Conservation (phyloP, 2,888 invertebrate species). For the Epinotia ramella region DNA sequence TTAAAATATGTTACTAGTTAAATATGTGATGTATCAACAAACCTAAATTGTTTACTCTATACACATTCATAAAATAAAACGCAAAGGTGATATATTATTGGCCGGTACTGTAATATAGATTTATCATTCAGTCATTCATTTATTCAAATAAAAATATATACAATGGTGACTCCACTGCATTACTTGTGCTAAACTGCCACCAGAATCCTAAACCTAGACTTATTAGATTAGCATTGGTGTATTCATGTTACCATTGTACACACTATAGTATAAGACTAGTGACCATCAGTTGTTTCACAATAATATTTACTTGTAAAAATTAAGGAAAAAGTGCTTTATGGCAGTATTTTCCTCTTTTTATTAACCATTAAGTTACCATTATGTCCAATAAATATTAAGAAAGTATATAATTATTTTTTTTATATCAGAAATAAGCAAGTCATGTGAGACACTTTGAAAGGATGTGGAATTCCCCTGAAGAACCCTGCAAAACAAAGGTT, state of each 20-base stretch:
- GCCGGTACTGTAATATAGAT: no score
- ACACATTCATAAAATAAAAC: no score
- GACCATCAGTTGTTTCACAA: neutral
- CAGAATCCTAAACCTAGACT: no score
- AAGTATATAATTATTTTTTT: neutral
- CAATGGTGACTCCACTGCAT: no score
- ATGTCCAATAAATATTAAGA: constrained; percentile 1
- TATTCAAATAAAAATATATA: no score
- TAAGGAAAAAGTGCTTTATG: neutral
- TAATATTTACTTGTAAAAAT: neutral
- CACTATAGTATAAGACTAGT: neutral
- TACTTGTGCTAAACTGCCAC: no score
- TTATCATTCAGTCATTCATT: no score
- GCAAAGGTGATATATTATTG: no score
- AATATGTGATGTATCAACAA: no score
- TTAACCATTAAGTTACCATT: neutral
- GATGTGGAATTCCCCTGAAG: neutral
- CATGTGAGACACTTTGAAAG: neutral
- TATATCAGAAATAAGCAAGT: neutral
- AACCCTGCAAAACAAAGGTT: constrained; percentile 1
- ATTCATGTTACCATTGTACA: no score
- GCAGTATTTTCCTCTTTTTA: neutral
- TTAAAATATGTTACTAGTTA: no score
- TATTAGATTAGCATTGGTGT: neutral
- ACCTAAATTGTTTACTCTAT: no score